Base-by-base conservation (phyloP, 2,888 invertebrate genomes). In the Folsomia manolachei region DNA sequence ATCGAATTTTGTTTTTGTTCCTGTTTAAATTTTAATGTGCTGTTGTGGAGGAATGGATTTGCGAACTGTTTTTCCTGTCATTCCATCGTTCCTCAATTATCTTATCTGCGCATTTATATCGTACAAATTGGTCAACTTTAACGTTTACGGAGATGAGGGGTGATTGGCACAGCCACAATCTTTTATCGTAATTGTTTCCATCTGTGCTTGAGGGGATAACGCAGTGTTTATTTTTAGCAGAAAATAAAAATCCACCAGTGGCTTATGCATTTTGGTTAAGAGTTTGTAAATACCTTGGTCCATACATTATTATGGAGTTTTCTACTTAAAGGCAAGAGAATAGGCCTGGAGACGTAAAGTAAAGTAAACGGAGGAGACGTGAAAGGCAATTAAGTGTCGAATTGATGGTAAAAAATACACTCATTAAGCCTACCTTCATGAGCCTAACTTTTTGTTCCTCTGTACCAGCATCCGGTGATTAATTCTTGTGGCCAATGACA, bases 401-500 rank as follows among this genome's bases (percentile, higher is more conserved):
- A 79, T 78, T 79, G 78, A 80, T 77, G 77, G 79, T 74, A 80
- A 79, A 80, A 76, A 78, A 79, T 76, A 79, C 76, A 77, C 79
- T 80, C 80, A 80, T 80, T 80, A 80, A 80, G 78, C 74, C 71
- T 75, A 72, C 75, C 78, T 76, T 79, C 76, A 77, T 79, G 79
- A 78, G 66, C 76, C n/a, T n/a, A n/a, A 79, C 71, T 80, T 78
- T 80, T 80, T 80, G 78, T 80, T 78, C 78, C 77, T 78, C 7
- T 39, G n/a, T 14, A 56, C 19, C 56, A n/a, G 77, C 79, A 79
- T 80, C 80, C 80, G 80, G 80, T 80, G 80, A 80, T 80, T 80
- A 80, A 79, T 80, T 78, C 79, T 76, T 79, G 78, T 80, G 79
- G 80, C 78, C 80, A 80, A 80, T 80, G 80, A 80, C 80, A 80